Percentiles rank a stretch among this genome's conserved stretches.
phyloP scores from a whole-genome alignment of 2,888 invertebrate species.

The Fissipunctia ypsillon region DNA sequence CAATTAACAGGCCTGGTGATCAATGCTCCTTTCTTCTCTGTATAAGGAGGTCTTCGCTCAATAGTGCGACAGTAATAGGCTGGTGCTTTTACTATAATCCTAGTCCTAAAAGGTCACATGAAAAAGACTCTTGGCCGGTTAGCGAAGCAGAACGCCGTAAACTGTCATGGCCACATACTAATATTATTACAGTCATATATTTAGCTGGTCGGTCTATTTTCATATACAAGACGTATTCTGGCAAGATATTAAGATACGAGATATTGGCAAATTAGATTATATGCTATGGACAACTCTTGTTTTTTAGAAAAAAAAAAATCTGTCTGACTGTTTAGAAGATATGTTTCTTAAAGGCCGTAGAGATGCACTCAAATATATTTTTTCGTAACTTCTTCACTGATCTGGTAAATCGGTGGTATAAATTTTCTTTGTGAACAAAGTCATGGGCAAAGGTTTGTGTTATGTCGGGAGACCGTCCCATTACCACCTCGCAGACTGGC shows the following conservation, averaged over 20 bases:
- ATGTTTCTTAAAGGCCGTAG: neutral
- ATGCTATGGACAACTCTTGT: neutral
- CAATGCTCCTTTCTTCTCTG: neutral
- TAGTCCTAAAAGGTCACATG: neutral
- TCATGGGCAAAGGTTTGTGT: neutral
- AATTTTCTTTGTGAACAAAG: neutral
- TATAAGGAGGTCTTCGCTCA: neutral
- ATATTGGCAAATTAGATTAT: neutral
- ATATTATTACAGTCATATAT: slow-evolving; percentile 54
- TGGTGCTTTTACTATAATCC: neutral
- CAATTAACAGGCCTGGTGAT: too few relatives aligned
- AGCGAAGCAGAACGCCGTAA: slow-evolving; percentile 28
- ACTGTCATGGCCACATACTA: slow-evolving; percentile 60
- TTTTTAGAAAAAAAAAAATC: neutral
- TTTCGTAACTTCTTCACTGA: neutral
- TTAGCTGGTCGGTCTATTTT: slow-evolving; percentile 62
- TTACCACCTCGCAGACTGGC: neutral
- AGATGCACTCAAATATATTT: neutral
- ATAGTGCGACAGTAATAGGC: neutral
- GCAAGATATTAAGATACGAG: slow-evolving; percentile 12
- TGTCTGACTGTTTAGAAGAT: too few relatives aligned
- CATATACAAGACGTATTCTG: slow-evolving; percentile 53
- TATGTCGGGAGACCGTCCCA: neutral
- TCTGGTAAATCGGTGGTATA: too few relatives aligned
- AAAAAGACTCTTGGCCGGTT: slow-evolving; percentile 55